phyloP scores from a whole-genome alignment of 2,113 vertebrate genomes.

The Fregata magnificens region DNA sequence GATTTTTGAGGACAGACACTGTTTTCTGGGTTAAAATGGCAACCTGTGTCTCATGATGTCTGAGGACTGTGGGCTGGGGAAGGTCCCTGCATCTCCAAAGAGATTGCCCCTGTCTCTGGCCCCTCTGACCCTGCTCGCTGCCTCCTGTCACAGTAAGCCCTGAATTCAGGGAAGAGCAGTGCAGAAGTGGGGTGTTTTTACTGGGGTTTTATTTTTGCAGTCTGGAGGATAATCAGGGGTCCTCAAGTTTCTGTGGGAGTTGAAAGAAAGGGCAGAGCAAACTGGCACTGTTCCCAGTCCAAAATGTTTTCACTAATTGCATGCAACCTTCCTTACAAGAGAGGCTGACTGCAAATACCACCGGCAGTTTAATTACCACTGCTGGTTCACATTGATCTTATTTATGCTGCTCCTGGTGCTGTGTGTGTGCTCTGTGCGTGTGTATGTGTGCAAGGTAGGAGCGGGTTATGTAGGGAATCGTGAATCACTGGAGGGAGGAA shows the following conservation, averaged over 20 bases:
- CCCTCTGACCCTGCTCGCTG: rapidly evolving
- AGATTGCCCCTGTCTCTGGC: background rate
- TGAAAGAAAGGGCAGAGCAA: constrained; percentile 63
- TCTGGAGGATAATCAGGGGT: constrained; percentile 35
- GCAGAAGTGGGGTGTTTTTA: background rate
- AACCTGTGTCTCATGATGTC: background rate
- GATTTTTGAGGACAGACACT: background rate
- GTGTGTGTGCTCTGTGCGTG: background rate
- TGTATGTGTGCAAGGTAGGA: background rate
- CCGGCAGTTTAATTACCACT: constrained; percentile 39
- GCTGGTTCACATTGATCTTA: constrained; percentile 38
- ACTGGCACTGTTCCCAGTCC: constrained; percentile 56
- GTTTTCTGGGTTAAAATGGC: background rate
- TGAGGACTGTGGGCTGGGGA: background rate
- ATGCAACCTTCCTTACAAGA: constrained; percentile 42
- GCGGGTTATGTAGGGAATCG: background rate
- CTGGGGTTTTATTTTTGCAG: constrained; percentile 2
- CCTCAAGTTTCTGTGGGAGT: constrained; percentile 49
- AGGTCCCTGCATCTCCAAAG: background rate
- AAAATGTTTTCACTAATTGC: constrained; percentile 66
- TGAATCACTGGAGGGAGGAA: background rate
- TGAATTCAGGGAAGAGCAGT: background rate
- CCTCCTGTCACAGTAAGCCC: background rate
- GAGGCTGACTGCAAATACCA: constrained; percentile 30
- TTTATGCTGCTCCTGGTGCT: background rate